phyloP scores from a whole-genome alignment of 2,113 vertebrate species.

The Cottus gobio region DNA sequence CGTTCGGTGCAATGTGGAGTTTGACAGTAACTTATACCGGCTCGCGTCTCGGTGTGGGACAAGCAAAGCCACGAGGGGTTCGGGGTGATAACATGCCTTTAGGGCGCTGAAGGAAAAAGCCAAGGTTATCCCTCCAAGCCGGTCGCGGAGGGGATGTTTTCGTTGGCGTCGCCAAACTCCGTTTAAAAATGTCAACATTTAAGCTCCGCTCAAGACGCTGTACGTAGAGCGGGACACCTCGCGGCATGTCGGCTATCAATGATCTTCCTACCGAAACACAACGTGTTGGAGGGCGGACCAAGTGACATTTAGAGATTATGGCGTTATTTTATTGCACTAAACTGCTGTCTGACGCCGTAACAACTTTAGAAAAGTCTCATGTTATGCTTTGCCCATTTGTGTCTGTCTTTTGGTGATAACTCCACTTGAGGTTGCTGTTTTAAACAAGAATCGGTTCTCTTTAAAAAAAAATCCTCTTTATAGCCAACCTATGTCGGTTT shows the following conservation, averaged over 20 bases:
- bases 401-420: not conserved
- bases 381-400: not conserved
- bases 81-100: accelerated
- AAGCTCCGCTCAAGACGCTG: not conserved
- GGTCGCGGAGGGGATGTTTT: not conserved
- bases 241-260: not conserved
- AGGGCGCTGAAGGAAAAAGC: not conserved
- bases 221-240: too few relatives aligned
- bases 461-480: too few relatives aligned
- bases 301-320: not conserved
- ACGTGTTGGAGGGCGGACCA: not conserved
- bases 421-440: not conserved
- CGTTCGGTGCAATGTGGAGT: not conserved
- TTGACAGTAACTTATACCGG: not conserved
- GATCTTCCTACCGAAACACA: not conserved
- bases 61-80: too few relatives aligned
- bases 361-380: too few relatives aligned
- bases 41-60: not conserved
- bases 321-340: not conserved
- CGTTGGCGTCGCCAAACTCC: not conserved
- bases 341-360: not conserved
- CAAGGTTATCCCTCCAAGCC: constrained; percentile 15
- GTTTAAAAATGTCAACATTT: not conserved
- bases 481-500: too few relatives aligned
- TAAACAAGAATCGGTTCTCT: not conserved